Evolutionary conservation across 2,113 vertebrate genomes (phyloP).

Genomic region (Chinchilla lanigera): DNA sequence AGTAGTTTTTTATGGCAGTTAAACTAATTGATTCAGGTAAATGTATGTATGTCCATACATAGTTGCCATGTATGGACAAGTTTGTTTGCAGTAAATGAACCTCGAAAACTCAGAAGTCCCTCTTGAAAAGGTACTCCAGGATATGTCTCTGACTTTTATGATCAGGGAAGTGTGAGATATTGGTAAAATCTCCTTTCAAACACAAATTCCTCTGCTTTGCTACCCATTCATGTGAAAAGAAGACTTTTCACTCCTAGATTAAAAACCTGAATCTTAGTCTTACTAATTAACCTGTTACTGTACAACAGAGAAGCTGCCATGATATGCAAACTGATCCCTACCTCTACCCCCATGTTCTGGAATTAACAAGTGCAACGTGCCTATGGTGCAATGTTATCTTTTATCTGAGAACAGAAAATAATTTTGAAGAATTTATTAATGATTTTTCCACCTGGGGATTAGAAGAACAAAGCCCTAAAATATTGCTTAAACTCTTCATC

Average conservation of each 20-base stretch:
- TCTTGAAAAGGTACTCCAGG: not conserved
- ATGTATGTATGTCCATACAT: no score
- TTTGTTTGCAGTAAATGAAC: not conserved
- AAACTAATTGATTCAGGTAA: not conserved
- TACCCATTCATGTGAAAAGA: not conserved
- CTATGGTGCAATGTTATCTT: not conserved
- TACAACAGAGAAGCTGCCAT: not conserved
- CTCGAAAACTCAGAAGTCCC: not conserved
- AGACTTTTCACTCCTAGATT: not conserved
- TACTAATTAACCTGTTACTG: not conserved
- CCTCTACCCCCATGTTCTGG: not conserved
- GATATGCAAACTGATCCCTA: not conserved
- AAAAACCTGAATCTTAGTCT: not conserved
- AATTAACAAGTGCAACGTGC: not conserved
- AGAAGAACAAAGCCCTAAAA: not conserved
- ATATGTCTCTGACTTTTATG: not conserved
- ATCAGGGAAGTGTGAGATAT: not conserved
- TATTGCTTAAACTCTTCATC: not conserved
- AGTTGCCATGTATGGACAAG: not conserved
- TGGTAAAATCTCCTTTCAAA: not conserved
- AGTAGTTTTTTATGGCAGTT: not conserved
- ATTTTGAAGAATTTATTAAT: constrained; percentile 35
- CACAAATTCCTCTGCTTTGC: not conserved
- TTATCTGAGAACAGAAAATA: not conserved
- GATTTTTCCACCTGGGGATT: not conserved